Percentiles rank a stretch among this genome's conserved stretches.
Conservation (phyloP, 2,797 vertebrate species). For the Ficedula albicollis region DNA sequence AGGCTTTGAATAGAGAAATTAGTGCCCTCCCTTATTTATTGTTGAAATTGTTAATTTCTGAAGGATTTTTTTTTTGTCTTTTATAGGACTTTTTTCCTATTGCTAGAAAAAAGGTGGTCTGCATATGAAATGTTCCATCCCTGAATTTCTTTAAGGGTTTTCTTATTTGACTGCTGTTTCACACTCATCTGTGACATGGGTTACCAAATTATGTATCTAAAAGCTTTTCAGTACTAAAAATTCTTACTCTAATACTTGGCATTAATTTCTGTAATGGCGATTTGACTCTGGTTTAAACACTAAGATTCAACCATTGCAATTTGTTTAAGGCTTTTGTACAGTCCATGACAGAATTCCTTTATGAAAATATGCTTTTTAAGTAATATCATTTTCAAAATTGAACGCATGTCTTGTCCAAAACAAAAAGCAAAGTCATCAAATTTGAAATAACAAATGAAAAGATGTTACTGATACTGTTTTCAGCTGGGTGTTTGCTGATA, state of each 20-base stretch:
- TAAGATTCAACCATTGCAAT: not conserved
- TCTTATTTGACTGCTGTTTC: not conserved
- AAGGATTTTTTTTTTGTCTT: not conserved
- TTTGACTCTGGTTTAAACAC: not conserved
- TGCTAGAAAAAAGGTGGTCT: not conserved
- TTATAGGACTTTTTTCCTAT: not conserved
- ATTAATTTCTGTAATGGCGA: not conserved
- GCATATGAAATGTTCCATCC: not conserved
- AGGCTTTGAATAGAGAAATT: not conserved
- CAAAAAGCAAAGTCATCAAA: not conserved
- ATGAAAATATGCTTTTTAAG: not conserved
- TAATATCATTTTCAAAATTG: not conserved
- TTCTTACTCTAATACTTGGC: not conserved
- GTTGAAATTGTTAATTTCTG: not conserved
- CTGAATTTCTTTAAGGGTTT: not conserved
- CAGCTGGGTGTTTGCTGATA: not conserved
- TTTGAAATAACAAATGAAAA: not conserved
- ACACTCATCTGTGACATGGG: not conserved
- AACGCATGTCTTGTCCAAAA: not conserved
- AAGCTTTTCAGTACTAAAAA: not conserved
- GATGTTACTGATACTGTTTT: not conserved
- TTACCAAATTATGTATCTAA: not conserved
- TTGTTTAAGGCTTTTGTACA: not conserved
- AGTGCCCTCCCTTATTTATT: not conserved
- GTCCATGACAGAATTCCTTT: not conserved